Evolutionary conservation across 2,113 vertebrate species (phyloP), one percentile per base, ranked within the genome.

Genomic region (Alethe castanea): DNA sequence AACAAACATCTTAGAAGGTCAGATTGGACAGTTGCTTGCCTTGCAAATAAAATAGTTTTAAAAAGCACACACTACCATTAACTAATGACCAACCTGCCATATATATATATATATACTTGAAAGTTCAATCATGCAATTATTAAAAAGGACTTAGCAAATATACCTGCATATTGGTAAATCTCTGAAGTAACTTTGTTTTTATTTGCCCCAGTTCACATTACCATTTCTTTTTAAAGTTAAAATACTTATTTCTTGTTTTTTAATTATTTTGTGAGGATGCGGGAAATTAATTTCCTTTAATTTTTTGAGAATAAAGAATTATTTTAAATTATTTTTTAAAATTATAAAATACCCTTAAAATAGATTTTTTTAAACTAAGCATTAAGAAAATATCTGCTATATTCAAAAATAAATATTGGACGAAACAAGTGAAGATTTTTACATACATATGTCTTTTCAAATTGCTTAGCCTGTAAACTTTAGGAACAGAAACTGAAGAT

Each of bases 301-400:
- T 67, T 67, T 67, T 67, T 15, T 31, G 14, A 70, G 3, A 86
- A 53, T 19, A 50, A 70, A 9, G 0, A 25, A 45, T 29, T 74
- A 28, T 40, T 70, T 50, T 0, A 54, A 54, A 40, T 29, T 72
- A 14, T 36, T 65, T 83, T 48, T 4, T 0, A n/a, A 76, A 74
- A 38, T 7, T 40, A 66, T 13, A n/a, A 36, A 72, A 38, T 1
- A 0, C 2, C 7, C 56, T 80, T 81, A 56, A 79, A 85, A 76
- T 56, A 44, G 35, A 71, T 33, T 26, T 0, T 5, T 5, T 0
- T 2, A 4, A 8, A 29, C 26, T 16, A 23, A 40, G 5, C 29
- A 28, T 24, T 69, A 78, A 66, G 22, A 64, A 81, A 81, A 79
- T 6, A 42, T 47, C 22, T 67, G 19, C 7, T 66, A 6, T 14